Percentiles rank a stretch among this genome's conserved stretches.
These are phyloP conservation scores for Machaerirhynchus nigripectus DNA, from an alignment of 2,113 vertebrate species.

Conservation along the genomic window DNA sequence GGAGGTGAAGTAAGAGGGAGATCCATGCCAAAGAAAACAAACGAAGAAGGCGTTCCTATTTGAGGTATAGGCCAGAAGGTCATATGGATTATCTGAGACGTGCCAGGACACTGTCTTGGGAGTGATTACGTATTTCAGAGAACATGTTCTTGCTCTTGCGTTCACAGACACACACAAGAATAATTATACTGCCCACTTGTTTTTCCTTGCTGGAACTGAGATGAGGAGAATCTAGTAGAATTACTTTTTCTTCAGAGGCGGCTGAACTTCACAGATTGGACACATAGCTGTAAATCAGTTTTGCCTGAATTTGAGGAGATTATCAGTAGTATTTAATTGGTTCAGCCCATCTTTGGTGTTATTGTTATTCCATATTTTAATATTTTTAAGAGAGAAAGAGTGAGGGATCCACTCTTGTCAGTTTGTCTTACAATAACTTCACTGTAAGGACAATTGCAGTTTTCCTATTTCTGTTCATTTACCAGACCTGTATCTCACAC, in stretches of 20 bases:
- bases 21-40: conserved; percentile 27
- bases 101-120: conserved; percentile 13
- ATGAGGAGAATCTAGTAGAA: neutral
- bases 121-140: neutral
- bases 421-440: neutral
- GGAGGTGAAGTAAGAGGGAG: conserved; percentile 14
- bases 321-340: neutral
- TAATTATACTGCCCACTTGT: neutral
- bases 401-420: neutral
- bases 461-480: neutral
- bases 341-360: neutral
- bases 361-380: neutral
- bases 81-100: conserved; percentile 17
- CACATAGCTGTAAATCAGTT: neutral
- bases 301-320: neutral
- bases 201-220: neutral
- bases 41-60: neutral
- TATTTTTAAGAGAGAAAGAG: neutral
- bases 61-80: conserved; percentile 35
- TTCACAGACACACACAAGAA: neutral
- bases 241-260: neutral
- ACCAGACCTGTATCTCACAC: neutral
- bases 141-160: neutral
- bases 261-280: neutral
- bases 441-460: neutral